Conservation (phyloP, 2,888 invertebrate genomes). For the Melanostoma mellinum region DNA sequence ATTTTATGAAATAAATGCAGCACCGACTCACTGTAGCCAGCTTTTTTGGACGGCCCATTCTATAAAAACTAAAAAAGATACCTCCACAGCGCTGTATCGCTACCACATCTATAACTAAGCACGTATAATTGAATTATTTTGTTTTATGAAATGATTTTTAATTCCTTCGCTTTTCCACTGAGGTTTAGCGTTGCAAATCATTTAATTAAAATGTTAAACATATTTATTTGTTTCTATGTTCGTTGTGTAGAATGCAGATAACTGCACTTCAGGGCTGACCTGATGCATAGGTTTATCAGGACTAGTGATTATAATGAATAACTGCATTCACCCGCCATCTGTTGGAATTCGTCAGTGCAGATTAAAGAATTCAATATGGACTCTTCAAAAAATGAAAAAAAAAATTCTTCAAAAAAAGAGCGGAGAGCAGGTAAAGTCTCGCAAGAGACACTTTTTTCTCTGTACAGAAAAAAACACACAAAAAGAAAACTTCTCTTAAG, state of each 20-base stretch:
- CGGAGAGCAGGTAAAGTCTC: constrained; percentile 52
- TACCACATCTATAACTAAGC: constrained; percentile 64
- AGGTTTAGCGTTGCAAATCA: constrained; percentile 78
- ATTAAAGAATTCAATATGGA: neutral
- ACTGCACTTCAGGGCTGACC: neutral
- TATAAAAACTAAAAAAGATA: constrained; percentile 21
- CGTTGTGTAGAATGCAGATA: constrained; percentile 70
- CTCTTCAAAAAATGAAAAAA: constrained; percentile 8
- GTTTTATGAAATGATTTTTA: constrained; percentile 75
- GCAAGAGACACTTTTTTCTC: constrained; percentile 75
- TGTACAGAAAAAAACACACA: constrained; percentile 71
- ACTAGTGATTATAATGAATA: constrained; percentile 29
- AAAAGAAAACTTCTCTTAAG: constrained; percentile 74
- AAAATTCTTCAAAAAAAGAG: constrained; percentile 38
- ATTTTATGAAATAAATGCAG: neutral
- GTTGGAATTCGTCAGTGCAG: constrained; percentile 47
- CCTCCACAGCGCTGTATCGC: constrained; percentile 49
- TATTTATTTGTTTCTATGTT: constrained; percentile 35
- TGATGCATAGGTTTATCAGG: neutral
- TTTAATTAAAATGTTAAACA: constrained; percentile 80
- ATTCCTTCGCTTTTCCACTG: constrained; percentile 77
- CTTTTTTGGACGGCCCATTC: neutral
- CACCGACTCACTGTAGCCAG: constrained; percentile 26
- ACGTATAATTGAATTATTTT: constrained; percentile 69
- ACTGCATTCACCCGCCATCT: constrained; percentile 73